Percentiles rank a stretch among this genome's conserved stretches.
phyloP scores from a whole-genome alignment of 2,797 vertebrate genomes.

The Lateolabrax maculatus region DNA sequence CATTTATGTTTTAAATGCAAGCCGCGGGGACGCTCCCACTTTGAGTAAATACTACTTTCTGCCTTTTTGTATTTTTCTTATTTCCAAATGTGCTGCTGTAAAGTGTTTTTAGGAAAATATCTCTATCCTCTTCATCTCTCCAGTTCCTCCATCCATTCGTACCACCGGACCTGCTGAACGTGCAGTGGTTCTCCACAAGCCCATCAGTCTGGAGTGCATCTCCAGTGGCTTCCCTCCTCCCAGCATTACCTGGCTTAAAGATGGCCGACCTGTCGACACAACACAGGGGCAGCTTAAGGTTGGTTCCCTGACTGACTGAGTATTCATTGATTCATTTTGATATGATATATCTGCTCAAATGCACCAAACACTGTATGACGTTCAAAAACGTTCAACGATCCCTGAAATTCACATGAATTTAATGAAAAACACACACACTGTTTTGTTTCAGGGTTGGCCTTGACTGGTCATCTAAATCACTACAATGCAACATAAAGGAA shows the following conservation, averaged over 20 bases:
- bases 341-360: background rate
- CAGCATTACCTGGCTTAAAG: constrained; percentile 95
- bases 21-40: constrained; percentile 42
- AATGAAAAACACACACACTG: background rate
- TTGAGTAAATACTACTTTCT: constrained; percentile 58
- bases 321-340: background rate
- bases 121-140: constrained; percentile 33
- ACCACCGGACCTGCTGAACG: constrained; percentile 86
- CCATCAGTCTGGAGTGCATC: constrained; percentile 90
- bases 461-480: background rate
- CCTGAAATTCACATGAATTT: background rate
- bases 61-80: background rate
- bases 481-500: background rate
- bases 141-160: constrained; percentile 94
- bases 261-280: constrained; percentile 91
- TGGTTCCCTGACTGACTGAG: constrained; percentile 10
- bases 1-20: constrained; percentile 65
- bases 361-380: background rate
- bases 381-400: background rate
- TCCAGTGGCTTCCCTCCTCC: constrained; percentile 93
- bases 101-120: constrained; percentile 19
- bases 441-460: background rate
- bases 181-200: constrained; percentile 89
- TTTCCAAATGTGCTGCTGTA: background rate
- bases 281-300: constrained; percentile 91